These are phyloP conservation scores for Strongylocentrotus purpuratus DNA, from an alignment of 35 echinoderm and acorn worm genomes.

Conservation along the genomic window DNA sequence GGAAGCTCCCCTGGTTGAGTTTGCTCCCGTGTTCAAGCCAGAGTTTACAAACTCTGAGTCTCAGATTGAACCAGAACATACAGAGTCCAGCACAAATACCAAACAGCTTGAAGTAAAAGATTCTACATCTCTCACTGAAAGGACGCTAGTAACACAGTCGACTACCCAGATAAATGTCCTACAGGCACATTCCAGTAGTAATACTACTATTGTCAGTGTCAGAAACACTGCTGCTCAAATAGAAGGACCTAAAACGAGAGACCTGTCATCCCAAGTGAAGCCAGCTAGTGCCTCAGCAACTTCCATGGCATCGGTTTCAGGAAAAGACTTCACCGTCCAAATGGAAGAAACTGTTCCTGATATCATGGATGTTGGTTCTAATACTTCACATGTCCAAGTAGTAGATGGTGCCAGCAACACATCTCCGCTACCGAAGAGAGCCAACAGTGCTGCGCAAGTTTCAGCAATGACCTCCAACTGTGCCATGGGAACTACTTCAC, in stretches of 20 bases:
- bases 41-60: background rate
- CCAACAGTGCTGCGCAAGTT: slow-evolving; percentile 28
- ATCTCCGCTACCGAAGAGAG: background rate
- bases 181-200: background rate
- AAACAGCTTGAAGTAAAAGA: background rate
- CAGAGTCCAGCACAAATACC: slow-evolving; percentile 10
- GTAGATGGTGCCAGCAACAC: background rate
- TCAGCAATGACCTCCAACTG: background rate
- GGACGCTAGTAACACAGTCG: background rate
- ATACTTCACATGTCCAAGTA: background rate
- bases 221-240: background rate
- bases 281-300: background rate
- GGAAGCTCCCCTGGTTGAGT: background rate
- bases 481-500: background rate
- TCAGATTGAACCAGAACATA: background rate
- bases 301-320: background rate
- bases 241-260: background rate
- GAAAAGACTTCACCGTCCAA: background rate
- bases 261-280: background rate
- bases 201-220: background rate
- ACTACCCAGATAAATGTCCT: background rate
- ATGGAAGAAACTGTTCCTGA: background rate
- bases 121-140: slow-evolving; percentile 17
- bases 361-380: background rate
- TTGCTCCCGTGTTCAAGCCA: background rate